Evolutionary conservation across 2,113 vertebrate species (phyloP), one percentile per base, ranked within the genome.

Genomic region (Aegotheles bennettii): DNA sequence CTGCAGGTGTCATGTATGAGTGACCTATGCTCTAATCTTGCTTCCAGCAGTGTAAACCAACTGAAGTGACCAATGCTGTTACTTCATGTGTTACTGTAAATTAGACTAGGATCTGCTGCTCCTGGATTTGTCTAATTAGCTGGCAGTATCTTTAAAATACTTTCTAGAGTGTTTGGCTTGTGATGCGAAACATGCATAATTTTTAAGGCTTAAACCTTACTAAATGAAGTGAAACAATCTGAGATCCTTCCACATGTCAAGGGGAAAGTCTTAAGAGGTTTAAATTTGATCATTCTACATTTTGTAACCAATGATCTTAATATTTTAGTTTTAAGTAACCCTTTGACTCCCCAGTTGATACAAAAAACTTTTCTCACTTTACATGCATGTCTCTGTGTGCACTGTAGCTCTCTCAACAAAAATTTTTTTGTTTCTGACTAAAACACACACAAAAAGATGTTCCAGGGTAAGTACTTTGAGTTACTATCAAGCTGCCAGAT

Each of bases 401-500:
- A 84, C 77, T 87, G 47, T n/a, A 61, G 56, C 35, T 91, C 81
- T 79, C 42, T 92, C 89, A 85, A 50, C 71, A 80, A 35, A 67
- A 36, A 0, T 25, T 26, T 68, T 76, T 69, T 95, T 94, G 96
- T 95, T 79, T 97, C 71, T 91, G 67, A 89, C 73, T 93, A 20
- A 75, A 96, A 96, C 96, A 21, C 25, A 33, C n/a, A 5, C 26
- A 42, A 90, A 83, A 74, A 91, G 85, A 59, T 95, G 84, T 78
- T 87, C 84, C 67, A 86, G 75, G 68, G 33, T 69, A 95, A 84
- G 48, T 81, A 84, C 21, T 80, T 81, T 5, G 13, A 56, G 59
- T 86, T 90, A 45, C 81, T 95, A 40, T 94, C 83, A 92, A 94
- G 63, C 88, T 93, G 87, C 81, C 73, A 65, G 71, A 51, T 90